Conservation (phyloP, 2,888 invertebrate species). For the Calliscelio sp. region DNA sequence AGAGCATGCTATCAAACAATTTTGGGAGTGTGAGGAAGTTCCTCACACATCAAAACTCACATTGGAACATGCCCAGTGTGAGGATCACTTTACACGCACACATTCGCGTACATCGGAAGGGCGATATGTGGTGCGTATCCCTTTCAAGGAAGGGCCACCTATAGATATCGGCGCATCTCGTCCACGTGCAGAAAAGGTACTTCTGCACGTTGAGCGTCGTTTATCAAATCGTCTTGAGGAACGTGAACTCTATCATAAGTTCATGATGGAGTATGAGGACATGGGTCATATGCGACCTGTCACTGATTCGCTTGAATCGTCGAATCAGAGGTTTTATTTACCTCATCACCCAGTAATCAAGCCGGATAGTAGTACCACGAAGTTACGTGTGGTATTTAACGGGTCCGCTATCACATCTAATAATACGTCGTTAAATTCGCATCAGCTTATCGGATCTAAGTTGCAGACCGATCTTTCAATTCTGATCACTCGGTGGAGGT, state of each 20-base stretch:
- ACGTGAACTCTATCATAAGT: not conserved
- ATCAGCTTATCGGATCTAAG: no score
- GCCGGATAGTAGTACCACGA: slow-evolving; percentile 20
- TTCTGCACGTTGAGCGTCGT: not conserved
- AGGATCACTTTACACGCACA: not conserved
- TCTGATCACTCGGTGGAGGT: no score
- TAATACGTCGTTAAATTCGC: no score
- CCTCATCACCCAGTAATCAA: slow-evolving; percentile 16
- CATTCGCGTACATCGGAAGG: not conserved
- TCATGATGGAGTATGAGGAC: slow-evolving; percentile 20
- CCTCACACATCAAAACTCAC: not conserved
- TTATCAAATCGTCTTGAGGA: not conserved
- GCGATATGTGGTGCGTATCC: slow-evolving; percentile 12
- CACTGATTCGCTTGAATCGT: no score
- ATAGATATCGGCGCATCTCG: not conserved
- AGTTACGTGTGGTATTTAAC: slow-evolving; percentile 5
- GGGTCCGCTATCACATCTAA: no score
- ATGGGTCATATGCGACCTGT: slow-evolving; percentile 25
- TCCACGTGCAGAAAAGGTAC: not conserved
- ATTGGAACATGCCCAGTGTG: not conserved
- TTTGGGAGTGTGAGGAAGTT: no score
- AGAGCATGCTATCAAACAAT: not conserved
- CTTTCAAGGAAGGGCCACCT: not conserved
- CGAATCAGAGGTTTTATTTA: slow-evolving; percentile 17
- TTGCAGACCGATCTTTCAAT: no score